Evolutionary conservation across 2,888 invertebrate genomes (phyloP), one percentile per base, ranked within the genome.

Genomic region (Cepaea hortensis): DNA sequence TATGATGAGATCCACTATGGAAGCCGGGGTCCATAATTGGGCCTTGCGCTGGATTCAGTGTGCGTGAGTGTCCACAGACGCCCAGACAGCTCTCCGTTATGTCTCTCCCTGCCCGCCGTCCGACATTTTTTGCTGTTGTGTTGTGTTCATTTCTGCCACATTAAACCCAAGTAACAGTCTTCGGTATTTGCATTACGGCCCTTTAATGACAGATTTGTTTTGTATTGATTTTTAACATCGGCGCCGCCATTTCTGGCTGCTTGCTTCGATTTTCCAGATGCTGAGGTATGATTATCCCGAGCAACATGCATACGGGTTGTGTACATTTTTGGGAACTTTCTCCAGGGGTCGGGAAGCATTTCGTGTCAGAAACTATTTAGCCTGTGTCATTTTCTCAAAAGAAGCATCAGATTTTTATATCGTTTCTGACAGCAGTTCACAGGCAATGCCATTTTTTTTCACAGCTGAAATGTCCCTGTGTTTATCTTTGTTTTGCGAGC

Each of bases 201-300:
- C 77, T 55, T 77, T 77, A 77, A 77, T 77, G 55, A 61, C 77
- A 77, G 77, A 77, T 77, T 61, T 77, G 55, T 77, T 77, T 77
- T 61, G 77, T 55, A 77, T 77, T 61, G 77, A 77, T 77, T 55
- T 77, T 61, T 20, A 9, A 18, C 20, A 13, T 55, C 55, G 77
- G 77, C 77, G 77, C 77, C 77, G 20, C n/a, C 50, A 5, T 77
- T n/a, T 50, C n/a, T 11, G 77, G 50, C 77, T n/a, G n/a, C 55
- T 77, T 61, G 48, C n/a, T 15, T 77, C 77, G 77, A 77, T 77
- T 77, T 55, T 77, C n/a, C 23, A 55, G 48, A 77, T 77, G 77
- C n/a, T 55, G 23, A 46, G 55, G 77, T 2, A n/a, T 77, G 55
- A 77, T 77, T 77, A 77, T n/a, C 61, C 3, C 55, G 61, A 13